Conservation (phyloP, 2,888 invertebrate genomes). For the Mythimna albipuncta region DNA sequence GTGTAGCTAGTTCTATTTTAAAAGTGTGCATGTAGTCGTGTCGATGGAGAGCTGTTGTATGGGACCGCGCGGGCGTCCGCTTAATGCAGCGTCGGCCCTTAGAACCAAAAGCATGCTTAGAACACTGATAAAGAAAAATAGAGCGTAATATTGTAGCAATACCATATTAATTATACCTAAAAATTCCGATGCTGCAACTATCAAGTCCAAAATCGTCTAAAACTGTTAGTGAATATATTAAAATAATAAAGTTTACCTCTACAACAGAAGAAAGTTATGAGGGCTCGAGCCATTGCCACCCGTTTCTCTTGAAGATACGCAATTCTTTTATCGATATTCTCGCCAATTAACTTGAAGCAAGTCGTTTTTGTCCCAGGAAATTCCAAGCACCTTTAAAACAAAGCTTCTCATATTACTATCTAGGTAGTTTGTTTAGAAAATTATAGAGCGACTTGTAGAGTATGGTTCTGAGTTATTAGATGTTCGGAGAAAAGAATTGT, state of each 20-base stretch:
- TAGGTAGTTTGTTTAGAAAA: not conserved
- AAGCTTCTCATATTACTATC: not conserved
- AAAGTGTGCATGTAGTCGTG: too few species aligned
- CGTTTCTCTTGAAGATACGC: constrained; percentile 66
- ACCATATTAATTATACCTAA: too few species aligned
- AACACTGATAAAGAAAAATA: too few species aligned
- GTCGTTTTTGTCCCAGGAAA: constrained; percentile 64
- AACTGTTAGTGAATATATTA: not conserved
- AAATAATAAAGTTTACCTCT: constrained; percentile 70
- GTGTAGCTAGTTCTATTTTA: too few species aligned
- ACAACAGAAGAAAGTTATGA: constrained; percentile 78
- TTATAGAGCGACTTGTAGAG: not conserved
- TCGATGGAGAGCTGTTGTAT: too few species aligned
- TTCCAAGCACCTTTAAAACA: constrained; percentile 66
- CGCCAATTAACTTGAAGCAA: constrained; percentile 71
- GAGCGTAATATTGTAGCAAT: too few species aligned
- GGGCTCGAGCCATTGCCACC: constrained; percentile 68
- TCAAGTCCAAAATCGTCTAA: not conserved
- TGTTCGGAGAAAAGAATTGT: not conserved
- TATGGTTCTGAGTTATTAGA: not conserved
- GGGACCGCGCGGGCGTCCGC: too few species aligned
- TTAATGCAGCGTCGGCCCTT: too few species aligned
- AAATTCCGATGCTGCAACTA: too few species aligned
- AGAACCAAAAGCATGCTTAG: too few species aligned
- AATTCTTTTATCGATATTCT: constrained; percentile 61